A percentile compares a stretch with the other conserved stretches of the same genome.
phyloP scores from a whole-genome alignment of 2,888 invertebrate genomes.

The Tiliacea citrago region DNA sequence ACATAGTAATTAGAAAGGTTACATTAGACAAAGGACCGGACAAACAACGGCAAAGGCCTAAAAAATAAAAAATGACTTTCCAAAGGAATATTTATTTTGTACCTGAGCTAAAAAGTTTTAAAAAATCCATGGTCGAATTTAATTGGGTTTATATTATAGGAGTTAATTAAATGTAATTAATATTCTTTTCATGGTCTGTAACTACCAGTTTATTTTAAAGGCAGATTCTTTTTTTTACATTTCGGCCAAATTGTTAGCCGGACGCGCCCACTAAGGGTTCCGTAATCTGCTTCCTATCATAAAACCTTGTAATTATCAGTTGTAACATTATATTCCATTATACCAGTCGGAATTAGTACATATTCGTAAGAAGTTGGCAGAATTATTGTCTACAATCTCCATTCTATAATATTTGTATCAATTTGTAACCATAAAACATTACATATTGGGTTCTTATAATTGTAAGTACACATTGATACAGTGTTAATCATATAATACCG shows the following conservation, averaged over 20 bases:
- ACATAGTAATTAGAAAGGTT: constrained; percentile 41
- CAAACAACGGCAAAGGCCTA: constrained; percentile 29
- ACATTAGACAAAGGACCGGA: constrained; percentile 33
- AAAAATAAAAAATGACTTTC: constrained; percentile 34
- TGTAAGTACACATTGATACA: too few species aligned
- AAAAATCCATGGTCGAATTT: constrained; percentile 33
- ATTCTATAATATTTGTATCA: too few species aligned
- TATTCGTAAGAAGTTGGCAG: too few species aligned
- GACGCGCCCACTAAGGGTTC: neutral
- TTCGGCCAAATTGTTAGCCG: too few species aligned
- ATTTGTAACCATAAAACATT: too few species aligned
- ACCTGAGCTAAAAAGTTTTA: constrained; percentile 31
- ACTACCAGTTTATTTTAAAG: neutral
- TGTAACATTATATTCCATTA: too few species aligned
- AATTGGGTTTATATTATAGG: constrained; percentile 29
- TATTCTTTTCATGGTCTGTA: constrained; percentile 4
- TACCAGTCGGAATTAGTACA: too few species aligned
- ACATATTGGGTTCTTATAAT: too few species aligned
- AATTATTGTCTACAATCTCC: too few species aligned
- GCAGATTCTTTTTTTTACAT: neutral
- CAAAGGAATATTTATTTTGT: constrained; percentile 46
- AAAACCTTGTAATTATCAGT: neutral
- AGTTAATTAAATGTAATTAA: constrained; percentile 27
- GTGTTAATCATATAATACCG: too few species aligned
- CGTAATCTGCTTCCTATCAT: neutral